phyloP scores from a whole-genome alignment of 1,140 invertebrate genomes.

The Aphidius ervi region DNA sequence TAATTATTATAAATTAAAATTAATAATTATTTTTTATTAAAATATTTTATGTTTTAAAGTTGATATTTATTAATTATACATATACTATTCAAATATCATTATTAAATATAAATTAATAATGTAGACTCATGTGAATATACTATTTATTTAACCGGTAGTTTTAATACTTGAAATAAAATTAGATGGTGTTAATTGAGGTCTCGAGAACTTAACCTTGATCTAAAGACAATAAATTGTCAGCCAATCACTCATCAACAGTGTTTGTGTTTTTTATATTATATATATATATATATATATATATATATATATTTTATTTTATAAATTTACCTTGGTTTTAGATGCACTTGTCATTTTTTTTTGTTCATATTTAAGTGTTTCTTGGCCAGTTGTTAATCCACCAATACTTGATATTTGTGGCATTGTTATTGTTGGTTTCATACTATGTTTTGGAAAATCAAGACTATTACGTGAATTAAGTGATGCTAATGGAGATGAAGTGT shows the following conservation, averaged over 20 bases:
- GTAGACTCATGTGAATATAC: too few species aligned
- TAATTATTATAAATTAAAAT: too few species aligned
- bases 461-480: constrained; percentile 49
- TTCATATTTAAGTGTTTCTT: constrained; percentile 72
- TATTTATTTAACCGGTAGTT: too few species aligned
- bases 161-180: too few species aligned
- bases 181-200: too few species aligned
- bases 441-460: constrained; percentile 30
- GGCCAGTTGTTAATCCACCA: constrained; percentile 40
- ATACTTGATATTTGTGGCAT: constrained; percentile 42
- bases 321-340: constrained; percentile 66
- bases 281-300: background rate
- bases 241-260: background rate
- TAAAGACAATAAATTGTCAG: background rate
- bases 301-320: constrained; percentile 1
- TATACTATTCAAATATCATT: too few species aligned
- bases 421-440: constrained; percentile 37
- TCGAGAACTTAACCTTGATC: background rate
- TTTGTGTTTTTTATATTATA: background rate
- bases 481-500: constrained; percentile 44
- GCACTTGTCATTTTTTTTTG: constrained; percentile 74
- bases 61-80: too few species aligned
- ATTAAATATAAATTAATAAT: too few species aligned
- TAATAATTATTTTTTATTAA: too few species aligned
- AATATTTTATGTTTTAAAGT: too few species aligned